Base-by-base conservation (phyloP, 2,797 vertebrate species). In the Rhinogobio ventralis region DNA sequence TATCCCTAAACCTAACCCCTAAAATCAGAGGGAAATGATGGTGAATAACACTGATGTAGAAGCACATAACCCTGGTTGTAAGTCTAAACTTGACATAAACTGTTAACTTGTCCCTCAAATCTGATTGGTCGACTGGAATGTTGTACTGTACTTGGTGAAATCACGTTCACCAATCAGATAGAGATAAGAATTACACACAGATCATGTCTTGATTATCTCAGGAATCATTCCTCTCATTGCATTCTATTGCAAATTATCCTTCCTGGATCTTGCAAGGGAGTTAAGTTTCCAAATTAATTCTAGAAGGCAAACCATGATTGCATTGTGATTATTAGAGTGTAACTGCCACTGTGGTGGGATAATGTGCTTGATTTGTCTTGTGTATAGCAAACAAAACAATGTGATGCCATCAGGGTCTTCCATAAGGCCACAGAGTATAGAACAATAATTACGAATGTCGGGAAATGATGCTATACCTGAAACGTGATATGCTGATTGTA, bases 331-430 rank as follows among this genome's bases (percentile, higher is more conserved):
- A 86, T 83, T 74, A 79, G 75, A 39, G 71, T 78, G 76, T 76
- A 86, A 66, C 85, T 76, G 86, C 64, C 81, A 57, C 17, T 64
- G 81, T 69, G 84, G 76, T 78, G 84, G 6, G 45, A 66, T 85
- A 81, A 87, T 89, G 76, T 71, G 71, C 74, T 87, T 72, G 67
- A 86, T 87, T 82, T 81, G 82, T 78, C 28, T 80, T 51, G 74
- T 79, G 80, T 69, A 81, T 60, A 64, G 79, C 67, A 71, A 67
- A 67, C 69, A 78, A 77, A 82, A 85, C 80, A 69, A 33, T 36
- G 66, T 66, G 73, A 80, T 82, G 74, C 28, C 83, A 81, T 66
- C 73, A 86, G 62, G 62, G 64, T 42, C 67, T 81, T 39, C 28
- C 64, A 75, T 60, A 25, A 85, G 74, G 14, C 60, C 17, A 17